phyloP scores from a whole-genome alignment of 1,140 invertebrate genomes.

The Parapsyche elsis region DNA sequence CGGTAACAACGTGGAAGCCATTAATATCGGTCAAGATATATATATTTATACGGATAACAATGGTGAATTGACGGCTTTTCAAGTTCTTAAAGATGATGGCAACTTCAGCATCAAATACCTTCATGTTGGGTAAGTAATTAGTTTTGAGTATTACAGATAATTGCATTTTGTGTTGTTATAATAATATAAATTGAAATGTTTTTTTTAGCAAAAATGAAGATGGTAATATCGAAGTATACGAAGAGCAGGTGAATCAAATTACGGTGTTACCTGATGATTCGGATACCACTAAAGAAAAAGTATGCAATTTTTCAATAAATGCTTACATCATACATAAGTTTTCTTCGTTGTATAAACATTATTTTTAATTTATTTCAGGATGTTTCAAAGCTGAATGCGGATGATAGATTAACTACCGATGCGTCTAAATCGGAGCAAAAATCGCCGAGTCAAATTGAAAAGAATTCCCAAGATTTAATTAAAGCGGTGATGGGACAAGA shows the following conservation, averaged over 20 bases:
- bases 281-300: conserved; percentile 43
- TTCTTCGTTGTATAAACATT: neutral
- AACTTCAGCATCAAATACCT: conserved; percentile 63
- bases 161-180: neutral
- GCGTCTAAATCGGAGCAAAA: neutral
- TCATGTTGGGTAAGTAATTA: conserved; percentile 63
- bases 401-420: neutral
- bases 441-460: neutral
- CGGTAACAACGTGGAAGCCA: conserved; percentile 66
- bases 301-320: neutral
- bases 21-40: conserved; percentile 65
- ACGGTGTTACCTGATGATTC: conserved; percentile 44
- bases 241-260: conserved; percentile 62
- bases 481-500: conserved; percentile 27
- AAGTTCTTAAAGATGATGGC: conserved; percentile 61
- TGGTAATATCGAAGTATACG: conserved; percentile 67
- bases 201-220: conserved; percentile 66
- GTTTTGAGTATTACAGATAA: no score
- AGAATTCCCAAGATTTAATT: conserved; percentile 17
- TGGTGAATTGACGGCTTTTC: conserved; percentile 63
- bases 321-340: neutral
- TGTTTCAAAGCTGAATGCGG: neutral
- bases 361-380: conserved; percentile 32
- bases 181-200: no score
- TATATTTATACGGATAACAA: conserved; percentile 65